These are phyloP conservation scores for Carcharodon carcharias DNA, from an alignment of 2,797 vertebrate species.

Conservation along the genomic window DNA sequence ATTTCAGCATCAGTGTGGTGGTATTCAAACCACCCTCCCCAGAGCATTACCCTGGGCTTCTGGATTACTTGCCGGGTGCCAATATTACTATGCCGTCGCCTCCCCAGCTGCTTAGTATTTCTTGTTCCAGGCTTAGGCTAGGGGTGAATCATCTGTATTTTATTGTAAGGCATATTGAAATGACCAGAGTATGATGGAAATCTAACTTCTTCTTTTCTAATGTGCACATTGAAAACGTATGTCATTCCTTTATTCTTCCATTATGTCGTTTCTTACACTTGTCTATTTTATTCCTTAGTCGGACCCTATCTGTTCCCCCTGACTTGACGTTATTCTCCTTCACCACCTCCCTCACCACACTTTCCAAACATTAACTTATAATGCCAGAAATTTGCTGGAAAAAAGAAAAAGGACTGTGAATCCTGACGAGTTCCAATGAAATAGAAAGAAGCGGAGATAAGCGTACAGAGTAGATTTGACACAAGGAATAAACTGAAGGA, in stretches of 20 bases:
- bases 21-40: no score
- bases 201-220: neutral
- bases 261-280: neutral
- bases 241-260: neutral
- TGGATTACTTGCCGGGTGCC: no score
- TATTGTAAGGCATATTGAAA: neutral
- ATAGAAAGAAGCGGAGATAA: neutral
- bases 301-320: neutral
- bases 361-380: neutral
- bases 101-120: neutral
- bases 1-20: no score
- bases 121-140: neutral
- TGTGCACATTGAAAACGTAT: neutral
- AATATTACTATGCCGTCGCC: no score
- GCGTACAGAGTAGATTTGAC: neutral
- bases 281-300: neutral
- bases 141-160: neutral
- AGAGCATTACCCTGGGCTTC: no score
- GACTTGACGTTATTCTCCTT: neutral
- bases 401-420: neutral
- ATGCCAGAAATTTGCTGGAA: neutral
- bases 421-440: neutral
- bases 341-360: neutral
- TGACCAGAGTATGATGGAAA: neutral
- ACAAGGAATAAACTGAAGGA: no score